These are phyloP conservation scores for Drosophila yakuba DNA, from an alignment of 1,140 invertebrate species.

Conservation along the genomic window DNA sequence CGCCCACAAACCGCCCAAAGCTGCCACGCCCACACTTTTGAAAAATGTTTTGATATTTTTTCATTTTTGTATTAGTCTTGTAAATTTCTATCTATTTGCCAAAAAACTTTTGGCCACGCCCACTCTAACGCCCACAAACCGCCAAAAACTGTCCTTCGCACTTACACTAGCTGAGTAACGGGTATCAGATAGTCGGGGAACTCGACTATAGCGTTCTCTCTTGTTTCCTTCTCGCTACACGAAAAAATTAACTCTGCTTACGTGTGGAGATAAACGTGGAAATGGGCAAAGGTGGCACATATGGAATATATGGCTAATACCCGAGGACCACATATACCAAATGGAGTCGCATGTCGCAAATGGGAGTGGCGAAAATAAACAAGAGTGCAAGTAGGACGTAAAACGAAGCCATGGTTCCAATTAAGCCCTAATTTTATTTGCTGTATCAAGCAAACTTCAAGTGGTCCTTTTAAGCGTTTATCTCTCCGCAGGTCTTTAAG, in stretches of 20 bases:
- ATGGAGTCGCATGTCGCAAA: conserved; percentile 3
- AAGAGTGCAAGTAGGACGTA: conserved; percentile 7
- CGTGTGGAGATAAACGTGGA: conserved; percentile 24
- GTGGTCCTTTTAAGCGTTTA: neutral
- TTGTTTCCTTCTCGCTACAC: neutral
- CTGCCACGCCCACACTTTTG: too few relatives aligned
- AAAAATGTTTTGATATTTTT: too few relatives aligned
- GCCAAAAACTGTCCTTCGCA: too few relatives aligned
- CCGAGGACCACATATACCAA: conserved; percentile 4
- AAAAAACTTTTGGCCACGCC: too few relatives aligned
- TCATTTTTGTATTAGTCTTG: too few relatives aligned
- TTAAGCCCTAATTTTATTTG: neutral
- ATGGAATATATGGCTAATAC: conserved; percentile 16
- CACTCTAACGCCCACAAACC: too few relatives aligned
- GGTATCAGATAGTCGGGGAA: too few relatives aligned
- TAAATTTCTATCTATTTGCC: too few relatives aligned
- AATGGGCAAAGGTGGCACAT: conserved; percentile 2
- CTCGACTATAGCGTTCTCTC: too few relatives aligned
- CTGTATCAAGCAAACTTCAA: neutral
- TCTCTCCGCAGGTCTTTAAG: neutral
- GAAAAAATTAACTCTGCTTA: conserved; percentile 47
- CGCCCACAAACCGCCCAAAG: too few relatives aligned
- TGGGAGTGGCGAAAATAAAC: conserved; percentile 9
- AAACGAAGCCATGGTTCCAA: neutral
- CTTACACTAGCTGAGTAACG: too few relatives aligned